These are phyloP conservation scores for Lucinisca nassula DNA, from an alignment of 2,888 invertebrate genomes.

Conservation along the genomic window DNA sequence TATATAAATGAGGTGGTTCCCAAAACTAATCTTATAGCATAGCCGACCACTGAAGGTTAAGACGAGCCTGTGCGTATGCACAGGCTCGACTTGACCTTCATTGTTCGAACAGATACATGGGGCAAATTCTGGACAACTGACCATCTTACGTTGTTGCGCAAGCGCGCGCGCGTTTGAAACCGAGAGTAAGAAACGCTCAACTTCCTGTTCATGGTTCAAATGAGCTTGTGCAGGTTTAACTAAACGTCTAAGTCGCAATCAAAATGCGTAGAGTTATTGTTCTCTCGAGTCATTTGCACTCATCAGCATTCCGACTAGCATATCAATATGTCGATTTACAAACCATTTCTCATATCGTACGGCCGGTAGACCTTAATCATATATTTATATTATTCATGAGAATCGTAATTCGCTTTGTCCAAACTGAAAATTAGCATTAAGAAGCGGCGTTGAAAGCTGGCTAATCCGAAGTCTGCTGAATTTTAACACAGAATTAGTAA, in stretches of 20 bases:
- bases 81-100: no score
- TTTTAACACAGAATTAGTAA: conserved; percentile 80
- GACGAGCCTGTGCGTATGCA: no score
- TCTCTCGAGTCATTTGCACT: neutral
- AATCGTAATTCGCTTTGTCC: conserved; percentile 78
- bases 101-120: no score
- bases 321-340: conserved; percentile 46
- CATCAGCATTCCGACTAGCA: conserved; percentile 23
- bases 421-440: conserved; percentile 80
- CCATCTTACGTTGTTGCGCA: no score
- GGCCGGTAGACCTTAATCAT: conserved; percentile 72
- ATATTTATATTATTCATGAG: conserved; percentile 81
- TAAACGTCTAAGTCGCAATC: neutral
- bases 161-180: no score
- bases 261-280: neutral
- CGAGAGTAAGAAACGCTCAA: no score
- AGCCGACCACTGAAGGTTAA: no score
- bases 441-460: conserved; percentile 75
- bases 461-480: conserved; percentile 78
- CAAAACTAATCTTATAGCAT: no score
- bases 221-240: neutral
- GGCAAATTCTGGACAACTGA: no score
- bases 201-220: neutral
- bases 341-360: conserved; percentile 62
- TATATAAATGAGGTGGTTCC: no score